These are phyloP conservation scores for Norana najaformis DNA, from an alignment of 2,888 invertebrate species.

Conservation along the genomic window DNA sequence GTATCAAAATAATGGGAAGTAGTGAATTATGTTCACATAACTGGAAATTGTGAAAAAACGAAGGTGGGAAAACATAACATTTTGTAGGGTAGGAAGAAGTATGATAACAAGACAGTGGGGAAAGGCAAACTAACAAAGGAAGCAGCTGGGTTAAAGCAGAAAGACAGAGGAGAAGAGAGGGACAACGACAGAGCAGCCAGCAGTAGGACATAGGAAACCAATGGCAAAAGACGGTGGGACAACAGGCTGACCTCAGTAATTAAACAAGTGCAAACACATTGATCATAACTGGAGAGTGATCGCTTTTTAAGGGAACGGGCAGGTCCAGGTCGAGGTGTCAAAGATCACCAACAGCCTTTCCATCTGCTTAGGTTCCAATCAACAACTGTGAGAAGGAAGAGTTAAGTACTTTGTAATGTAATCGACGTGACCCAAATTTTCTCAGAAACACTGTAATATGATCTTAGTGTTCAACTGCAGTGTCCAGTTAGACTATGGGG, in stretches of 20 bases:
- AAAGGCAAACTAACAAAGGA: neutral
- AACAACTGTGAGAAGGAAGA: neutral
- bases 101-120: neutral
- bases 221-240: neutral
- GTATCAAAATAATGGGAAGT: no score
- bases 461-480: neutral
- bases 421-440: neutral
- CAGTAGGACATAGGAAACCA: neutral
- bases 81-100: neutral
- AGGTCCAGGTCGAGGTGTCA: neutral
- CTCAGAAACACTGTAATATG: neutral
- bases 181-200: neutral
- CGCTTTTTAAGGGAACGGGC: neutral
- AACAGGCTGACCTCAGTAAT: neutral
- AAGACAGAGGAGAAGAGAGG: neutral
- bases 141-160: neutral
- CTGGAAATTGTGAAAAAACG: neutral
- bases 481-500: neutral
- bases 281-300: neutral
- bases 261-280: neutral
- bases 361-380: neutral
- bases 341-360: neutral
- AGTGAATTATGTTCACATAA: no score
- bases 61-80: neutral
- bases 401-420: neutral